Conservation (phyloP, 2,797 vertebrate species). For the Nannoperca australis region DNA sequence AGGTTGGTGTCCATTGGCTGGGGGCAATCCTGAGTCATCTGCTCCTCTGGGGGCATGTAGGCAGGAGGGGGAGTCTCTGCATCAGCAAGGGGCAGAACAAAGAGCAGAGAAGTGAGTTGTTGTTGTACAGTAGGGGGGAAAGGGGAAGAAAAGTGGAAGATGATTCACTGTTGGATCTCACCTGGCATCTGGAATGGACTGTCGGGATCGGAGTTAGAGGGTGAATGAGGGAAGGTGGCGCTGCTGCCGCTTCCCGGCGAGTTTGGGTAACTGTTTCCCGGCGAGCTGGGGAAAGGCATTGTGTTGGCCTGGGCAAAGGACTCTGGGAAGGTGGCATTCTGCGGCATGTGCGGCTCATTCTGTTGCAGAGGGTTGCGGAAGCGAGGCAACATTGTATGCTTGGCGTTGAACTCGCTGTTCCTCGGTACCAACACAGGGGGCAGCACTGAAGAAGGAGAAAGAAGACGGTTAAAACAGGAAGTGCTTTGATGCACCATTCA, state of each 20-base stretch:
- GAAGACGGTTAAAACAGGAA: conserved; percentile 4
- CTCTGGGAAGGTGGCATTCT: conserved; percentile 97
- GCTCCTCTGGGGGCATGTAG: conserved; percentile 97
- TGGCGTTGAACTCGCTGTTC: conserved; percentile 98
- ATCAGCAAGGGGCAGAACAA: conserved; percentile 50
- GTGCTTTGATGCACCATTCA: background rate
- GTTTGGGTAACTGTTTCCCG: conserved; percentile 95
- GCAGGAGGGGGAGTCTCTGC: conserved; percentile 97
- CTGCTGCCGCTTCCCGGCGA: conserved; percentile 95
- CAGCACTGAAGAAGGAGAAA: conserved; percentile 86
- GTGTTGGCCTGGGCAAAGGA: conserved; percentile 92
- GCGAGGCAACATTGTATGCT: conserved; percentile 97
- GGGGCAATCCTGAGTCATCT: conserved; percentile 96
- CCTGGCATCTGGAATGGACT: conserved; percentile 99
- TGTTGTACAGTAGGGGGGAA: background rate
- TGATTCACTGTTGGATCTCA: conserved; percentile 59
- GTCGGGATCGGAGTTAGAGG: conserved; percentile 95
- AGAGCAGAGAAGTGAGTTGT: conserved; percentile 4
- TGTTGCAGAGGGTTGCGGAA: conserved; percentile 95
- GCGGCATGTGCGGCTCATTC: conserved; percentile 97
- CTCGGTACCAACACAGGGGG: conserved; percentile 98
- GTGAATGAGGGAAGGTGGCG: conserved; percentile 96
- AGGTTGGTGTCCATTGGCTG: conserved; percentile 98
- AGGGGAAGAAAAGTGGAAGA: background rate
- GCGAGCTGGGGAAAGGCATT: conserved; percentile 91